Evolutionary conservation across 2,888 invertebrate species (phyloP).

Genomic region (Acleris sparsana): DNA sequence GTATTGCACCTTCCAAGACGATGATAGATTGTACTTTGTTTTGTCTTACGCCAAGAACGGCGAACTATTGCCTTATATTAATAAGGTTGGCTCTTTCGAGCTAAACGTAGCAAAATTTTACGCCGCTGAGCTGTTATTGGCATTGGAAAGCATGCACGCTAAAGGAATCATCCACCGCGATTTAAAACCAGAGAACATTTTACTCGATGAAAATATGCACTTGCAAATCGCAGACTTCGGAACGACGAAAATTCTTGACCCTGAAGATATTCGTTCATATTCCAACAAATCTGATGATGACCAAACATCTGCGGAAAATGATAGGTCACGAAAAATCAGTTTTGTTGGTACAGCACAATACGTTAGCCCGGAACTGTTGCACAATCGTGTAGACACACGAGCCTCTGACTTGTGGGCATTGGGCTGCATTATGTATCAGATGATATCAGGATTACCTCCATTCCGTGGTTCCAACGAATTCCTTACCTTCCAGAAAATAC

Average conservation of each 20-base stretch:
- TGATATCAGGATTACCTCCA: conserved; percentile 96
- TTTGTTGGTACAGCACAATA: conserved; percentile 99
- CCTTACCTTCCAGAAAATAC: conserved; percentile 97
- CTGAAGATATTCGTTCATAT: conserved; percentile 59
- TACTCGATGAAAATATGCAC: conserved; percentile 97
- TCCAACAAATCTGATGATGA: conserved; percentile 59
- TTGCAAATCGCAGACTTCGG: conserved; percentile 98
- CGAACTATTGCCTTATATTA: conserved; percentile 95
- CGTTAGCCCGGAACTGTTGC: conserved; percentile 98
- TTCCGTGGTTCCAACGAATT: conserved; percentile 97
- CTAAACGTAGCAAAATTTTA: conserved; percentile 96
- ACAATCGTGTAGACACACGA: conserved; percentile 88
- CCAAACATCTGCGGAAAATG: conserved; percentile 56
- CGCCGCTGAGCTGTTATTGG: conserved; percentile 95
- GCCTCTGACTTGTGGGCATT: conserved; percentile 98
- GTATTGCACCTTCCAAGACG: conserved; percentile 98
- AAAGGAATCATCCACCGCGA: conserved; percentile 97
- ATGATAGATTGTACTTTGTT: conserved; percentile 96
- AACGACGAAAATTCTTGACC: conserved; percentile 92
- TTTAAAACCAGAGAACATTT: conserved; percentile 98
- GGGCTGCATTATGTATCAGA: conserved; percentile 98
- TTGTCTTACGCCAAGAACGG: conserved; percentile 97
- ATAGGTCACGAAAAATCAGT: conserved; percentile 87
- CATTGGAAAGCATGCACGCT: conserved; percentile 95
- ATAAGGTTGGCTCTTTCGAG: conserved; percentile 95